Evolutionary conservation across 1,140 invertebrate species (phyloP).

Genomic region (Drosophila setifemur): DNA sequence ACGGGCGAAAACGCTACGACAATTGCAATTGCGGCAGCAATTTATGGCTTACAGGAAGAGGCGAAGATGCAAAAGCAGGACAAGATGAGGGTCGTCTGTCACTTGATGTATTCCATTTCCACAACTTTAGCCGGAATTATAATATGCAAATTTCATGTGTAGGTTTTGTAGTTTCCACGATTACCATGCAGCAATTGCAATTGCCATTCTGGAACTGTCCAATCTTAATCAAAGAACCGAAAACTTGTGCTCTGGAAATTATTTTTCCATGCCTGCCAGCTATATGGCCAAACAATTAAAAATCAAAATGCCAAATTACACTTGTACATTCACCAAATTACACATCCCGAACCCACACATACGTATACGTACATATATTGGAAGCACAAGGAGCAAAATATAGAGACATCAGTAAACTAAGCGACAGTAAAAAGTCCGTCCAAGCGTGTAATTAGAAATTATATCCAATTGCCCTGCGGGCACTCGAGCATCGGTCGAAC

Average conservation of each 20-base stretch:
- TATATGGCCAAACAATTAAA: conserved; percentile 75
- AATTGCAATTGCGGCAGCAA: conserved; percentile 68
- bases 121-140: conserved; percentile 34
- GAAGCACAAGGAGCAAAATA: conserved; percentile 41
- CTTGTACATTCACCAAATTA: conserved; percentile 76
- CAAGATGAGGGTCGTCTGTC: conserved; percentile 36
- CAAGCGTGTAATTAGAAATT: conserved; percentile 80
- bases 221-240: conserved; percentile 60
- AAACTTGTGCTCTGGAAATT: conserved; percentile 54
- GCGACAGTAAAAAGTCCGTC: conserved; percentile 80
- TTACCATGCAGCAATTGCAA: conserved; percentile 38
- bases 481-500: conserved; percentile 68
- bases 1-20: too few species aligned
- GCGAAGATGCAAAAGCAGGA: conserved; percentile 12
- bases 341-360: conserved; percentile 43
- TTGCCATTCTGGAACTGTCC: conserved; percentile 3
- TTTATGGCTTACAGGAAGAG: conserved; percentile 45
- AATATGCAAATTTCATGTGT: conserved; percentile 75
- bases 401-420: conserved; percentile 80
- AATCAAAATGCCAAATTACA: conserved; percentile 80
- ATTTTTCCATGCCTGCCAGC: conserved; percentile 65
- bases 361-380: not conserved
- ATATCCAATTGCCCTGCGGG: conserved; percentile 79
- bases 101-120: conserved; percentile 31
- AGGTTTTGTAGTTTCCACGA: conserved; percentile 59